Evolutionary conservation across 2,113 vertebrate species (phyloP).

Genomic region (Calidris pygmaea): DNA sequence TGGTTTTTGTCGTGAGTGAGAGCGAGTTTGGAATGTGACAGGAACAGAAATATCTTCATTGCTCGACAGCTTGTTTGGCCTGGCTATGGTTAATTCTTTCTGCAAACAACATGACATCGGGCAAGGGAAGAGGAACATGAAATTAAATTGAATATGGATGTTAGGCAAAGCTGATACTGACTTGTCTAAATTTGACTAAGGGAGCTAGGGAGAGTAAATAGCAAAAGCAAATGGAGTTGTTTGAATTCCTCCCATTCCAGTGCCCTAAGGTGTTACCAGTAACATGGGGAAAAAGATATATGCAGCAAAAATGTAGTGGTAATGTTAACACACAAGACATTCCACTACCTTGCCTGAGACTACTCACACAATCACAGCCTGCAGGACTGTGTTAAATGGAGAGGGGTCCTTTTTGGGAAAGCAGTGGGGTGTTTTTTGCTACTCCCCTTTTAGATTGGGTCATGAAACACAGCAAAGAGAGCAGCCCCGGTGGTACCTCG

Average conservation of each 20-base stretch:
- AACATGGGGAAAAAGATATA: background rate
- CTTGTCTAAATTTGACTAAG: background rate
- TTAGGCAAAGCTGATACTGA: background rate
- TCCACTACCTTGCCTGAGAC: background rate
- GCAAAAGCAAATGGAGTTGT: background rate
- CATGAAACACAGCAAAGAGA: background rate
- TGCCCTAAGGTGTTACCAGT: background rate
- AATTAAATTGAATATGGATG: background rate
- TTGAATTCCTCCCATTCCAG: background rate
- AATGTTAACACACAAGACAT: background rate
- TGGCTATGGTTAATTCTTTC: background rate
- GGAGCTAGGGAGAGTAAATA: background rate
- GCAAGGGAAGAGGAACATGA: background rate
- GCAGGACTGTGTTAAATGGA: background rate
- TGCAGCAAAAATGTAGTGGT: background rate
- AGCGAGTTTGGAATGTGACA: background rate
- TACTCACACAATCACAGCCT: background rate
- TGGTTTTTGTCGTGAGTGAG: background rate
- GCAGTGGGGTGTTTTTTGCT: background rate
- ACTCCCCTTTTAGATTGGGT: background rate
- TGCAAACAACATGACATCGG: background rate
- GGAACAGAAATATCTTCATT: background rate
- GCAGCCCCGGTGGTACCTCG: fast-evolving
- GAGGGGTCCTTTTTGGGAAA: background rate
- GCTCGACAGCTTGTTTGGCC: background rate